A percentile compares a stretch with the other conserved stretches of the same genome.
phyloP scores from a whole-genome alignment of 1,140 invertebrate species.

The Aradophagus sp. region DNA sequence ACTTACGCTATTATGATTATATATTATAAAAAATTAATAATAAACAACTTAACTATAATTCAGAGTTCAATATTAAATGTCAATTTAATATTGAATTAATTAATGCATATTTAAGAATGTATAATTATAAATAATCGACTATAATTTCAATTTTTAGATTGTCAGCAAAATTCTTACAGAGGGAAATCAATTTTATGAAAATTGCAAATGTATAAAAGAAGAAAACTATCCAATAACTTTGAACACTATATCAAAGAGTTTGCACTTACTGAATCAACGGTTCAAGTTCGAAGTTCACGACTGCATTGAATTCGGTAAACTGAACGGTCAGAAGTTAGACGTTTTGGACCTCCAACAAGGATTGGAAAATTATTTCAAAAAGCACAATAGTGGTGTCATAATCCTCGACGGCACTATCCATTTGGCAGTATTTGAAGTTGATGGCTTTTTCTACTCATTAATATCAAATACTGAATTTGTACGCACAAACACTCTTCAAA shows the following conservation, averaged over 20 bases:
- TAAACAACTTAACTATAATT: too few relatives aligned
- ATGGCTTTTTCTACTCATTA: conserved; percentile 59
- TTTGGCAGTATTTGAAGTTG: conserved; percentile 60
- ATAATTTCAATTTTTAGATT: conserved; percentile 25
- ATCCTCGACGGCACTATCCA: conserved; percentile 39
- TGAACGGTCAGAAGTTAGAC: conserved; percentile 47
- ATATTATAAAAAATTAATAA: too few relatives aligned
- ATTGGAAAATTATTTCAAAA: conserved; percentile 60
- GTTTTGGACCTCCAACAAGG: conserved; percentile 58
- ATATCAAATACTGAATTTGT: conserved; percentile 54
- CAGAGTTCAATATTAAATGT: too few relatives aligned
- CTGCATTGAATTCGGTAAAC: conserved; percentile 63
- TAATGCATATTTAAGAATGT: too few relatives aligned
- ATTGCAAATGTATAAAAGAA: conserved; percentile 41
- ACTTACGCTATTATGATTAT: too few relatives aligned
- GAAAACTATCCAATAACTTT: conserved; percentile 17
- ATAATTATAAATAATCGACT: not conserved
- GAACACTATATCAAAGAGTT: conserved; percentile 65
- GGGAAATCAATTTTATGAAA: conserved; percentile 64
- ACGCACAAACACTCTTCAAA: not conserved
- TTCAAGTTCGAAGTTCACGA: conserved; percentile 64
- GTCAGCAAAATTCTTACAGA: conserved; percentile 64
- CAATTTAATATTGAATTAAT: too few relatives aligned
- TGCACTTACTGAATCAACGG: conserved; percentile 64
- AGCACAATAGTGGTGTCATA: conserved; percentile 59